Conservation (phyloP, 2,113 vertebrate genomes). For the Phocoena phocoena region DNA sequence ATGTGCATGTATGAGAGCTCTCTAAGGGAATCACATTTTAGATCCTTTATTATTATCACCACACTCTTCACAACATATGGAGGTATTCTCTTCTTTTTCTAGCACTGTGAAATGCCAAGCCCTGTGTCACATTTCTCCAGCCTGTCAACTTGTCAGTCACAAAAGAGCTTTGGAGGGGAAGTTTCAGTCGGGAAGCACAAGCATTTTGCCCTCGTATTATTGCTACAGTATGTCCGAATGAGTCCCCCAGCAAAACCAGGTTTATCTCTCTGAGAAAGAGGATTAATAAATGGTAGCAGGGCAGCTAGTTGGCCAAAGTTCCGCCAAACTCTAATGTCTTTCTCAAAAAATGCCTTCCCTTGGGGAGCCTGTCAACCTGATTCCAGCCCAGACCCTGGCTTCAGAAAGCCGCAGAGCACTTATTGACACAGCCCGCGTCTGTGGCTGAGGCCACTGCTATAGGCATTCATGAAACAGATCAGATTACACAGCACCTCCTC, state of each 20-base stretch:
- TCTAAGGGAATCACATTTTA: not conserved
- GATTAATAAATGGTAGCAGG: slow-evolving; percentile 56
- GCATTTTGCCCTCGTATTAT: not conserved
- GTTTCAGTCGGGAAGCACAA: slow-evolving; percentile 48
- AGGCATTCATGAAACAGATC: slow-evolving; percentile 79
- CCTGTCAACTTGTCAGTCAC: slow-evolving; percentile 53
- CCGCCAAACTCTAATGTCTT: slow-evolving; percentile 66
- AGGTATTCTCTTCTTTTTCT: not conserved
- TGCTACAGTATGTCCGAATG: not conserved
- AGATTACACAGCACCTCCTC: slow-evolving; percentile 51
- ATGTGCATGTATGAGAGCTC: not conserved
- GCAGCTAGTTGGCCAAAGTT: slow-evolving; percentile 50
- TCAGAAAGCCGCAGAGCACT: slow-evolving; percentile 78
- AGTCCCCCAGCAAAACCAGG: not conserved
- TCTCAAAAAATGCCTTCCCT: slow-evolving; percentile 73
- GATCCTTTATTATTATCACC: not conserved
- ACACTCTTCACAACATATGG: not conserved
- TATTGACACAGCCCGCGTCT: slow-evolving; percentile 80
- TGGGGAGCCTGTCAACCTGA: slow-evolving; percentile 76
- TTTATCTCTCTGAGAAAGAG: slow-evolving; percentile 46
- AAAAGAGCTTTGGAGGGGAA: slow-evolving; percentile 30
- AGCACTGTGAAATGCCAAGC: not conserved
- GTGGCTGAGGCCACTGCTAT: slow-evolving; percentile 73
- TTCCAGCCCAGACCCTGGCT: slow-evolving; percentile 75
- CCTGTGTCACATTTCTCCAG: slow-evolving; percentile 58